phyloP scores from a whole-genome alignment of 2,888 invertebrate species.

The Troides helena region DNA sequence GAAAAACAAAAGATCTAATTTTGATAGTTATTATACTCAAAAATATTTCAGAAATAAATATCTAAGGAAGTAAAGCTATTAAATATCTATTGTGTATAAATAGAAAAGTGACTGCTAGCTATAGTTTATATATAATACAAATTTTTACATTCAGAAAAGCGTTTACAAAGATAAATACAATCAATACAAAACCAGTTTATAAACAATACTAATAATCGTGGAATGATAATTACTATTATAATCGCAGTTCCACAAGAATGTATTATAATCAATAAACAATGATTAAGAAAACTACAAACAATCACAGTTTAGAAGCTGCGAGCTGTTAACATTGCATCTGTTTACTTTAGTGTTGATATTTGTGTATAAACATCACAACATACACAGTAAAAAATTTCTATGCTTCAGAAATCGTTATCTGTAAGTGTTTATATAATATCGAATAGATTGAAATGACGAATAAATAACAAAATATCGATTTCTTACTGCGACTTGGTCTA shows the following conservation, averaged over 20 bases:
- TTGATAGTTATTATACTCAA: no score
- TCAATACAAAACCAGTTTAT: constrained; percentile 8
- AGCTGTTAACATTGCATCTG: background rate
- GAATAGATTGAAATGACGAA: background rate
- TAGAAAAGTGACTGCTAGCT: no score
- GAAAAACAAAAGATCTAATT: no score
- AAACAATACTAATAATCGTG: constrained; percentile 10
- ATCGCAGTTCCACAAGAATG: constrained; percentile 13
- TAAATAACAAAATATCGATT: background rate
- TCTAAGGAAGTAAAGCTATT: no score
- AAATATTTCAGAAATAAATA: no score
- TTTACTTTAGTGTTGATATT: background rate
- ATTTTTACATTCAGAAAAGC: background rate
- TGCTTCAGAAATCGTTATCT: no score
- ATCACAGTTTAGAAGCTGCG: background rate
- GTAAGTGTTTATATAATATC: background rate
- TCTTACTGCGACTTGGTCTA: background rate
- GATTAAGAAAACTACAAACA: constrained; percentile 15
- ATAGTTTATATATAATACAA: constrained; percentile 9
- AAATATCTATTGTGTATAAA: no score
- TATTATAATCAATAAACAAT: constrained; percentile 18
- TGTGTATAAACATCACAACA: background rate
- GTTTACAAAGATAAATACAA: background rate
- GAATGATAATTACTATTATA: constrained; percentile 21
- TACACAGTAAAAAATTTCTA: background rate